Evolutionary conservation across 2,113 vertebrate species (phyloP).

Genomic region (Eonycteris spelaea): DNA sequence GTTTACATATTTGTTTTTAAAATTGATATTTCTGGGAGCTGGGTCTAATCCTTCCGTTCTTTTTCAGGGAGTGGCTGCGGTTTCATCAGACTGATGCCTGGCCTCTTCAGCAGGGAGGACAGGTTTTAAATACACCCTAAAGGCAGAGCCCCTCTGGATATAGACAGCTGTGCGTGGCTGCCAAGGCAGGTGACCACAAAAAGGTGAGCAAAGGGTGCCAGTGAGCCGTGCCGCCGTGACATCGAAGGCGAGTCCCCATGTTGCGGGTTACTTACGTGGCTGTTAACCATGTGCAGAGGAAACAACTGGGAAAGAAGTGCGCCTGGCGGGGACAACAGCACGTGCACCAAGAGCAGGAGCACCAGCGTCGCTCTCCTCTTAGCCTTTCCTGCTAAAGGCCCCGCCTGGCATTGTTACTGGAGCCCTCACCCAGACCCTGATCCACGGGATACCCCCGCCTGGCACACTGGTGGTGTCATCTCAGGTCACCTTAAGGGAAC

Average conservation of each 20-base stretch:
- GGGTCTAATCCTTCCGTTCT: not conserved
- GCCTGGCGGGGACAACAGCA: not conserved
- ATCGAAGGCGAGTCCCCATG: not conserved
- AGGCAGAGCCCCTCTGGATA: not conserved
- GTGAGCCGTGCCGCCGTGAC: no score
- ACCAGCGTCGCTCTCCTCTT: rapidly evolving
- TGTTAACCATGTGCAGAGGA: rapidly evolving
- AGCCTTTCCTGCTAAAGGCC: not conserved
- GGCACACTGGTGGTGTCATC: not conserved
- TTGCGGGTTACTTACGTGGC: rapidly evolving
- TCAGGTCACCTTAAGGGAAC: not conserved
- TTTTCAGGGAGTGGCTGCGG: not conserved
- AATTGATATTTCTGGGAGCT: not conserved
- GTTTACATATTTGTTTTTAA: not conserved
- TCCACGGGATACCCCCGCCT: not conserved
- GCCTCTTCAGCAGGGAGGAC: not conserved
- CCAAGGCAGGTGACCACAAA: not conserved
- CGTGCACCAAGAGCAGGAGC: not conserved
- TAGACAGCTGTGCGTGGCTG: not conserved
- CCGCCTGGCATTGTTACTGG: not conserved
- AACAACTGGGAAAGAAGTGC: not conserved
- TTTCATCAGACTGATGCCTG: not conserved
- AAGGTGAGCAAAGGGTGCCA: not conserved
- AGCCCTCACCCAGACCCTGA: not conserved
- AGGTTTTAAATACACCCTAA: not conserved